Conservation (phyloP, 2,888 invertebrate species). For the Erebia ligea region DNA sequence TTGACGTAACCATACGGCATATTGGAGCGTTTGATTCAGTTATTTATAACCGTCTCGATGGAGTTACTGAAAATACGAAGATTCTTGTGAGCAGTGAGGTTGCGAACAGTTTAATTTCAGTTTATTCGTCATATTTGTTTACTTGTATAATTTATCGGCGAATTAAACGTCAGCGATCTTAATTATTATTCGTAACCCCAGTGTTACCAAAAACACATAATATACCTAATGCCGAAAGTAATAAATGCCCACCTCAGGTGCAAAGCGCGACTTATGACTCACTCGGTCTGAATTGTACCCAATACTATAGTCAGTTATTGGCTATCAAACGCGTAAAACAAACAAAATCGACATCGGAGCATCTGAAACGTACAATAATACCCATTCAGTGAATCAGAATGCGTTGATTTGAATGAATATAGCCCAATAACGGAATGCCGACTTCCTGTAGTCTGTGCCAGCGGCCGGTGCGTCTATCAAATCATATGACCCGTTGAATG, state of each 20-base stretch:
- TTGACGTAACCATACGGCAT: slow-evolving; percentile 27
- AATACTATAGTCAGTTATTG: slow-evolving; percentile 45
- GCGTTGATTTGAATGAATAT: slow-evolving; percentile 65
- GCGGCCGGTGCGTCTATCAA: slow-evolving; percentile 72
- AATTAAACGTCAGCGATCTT: slow-evolving; percentile 6
- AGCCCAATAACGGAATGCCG: slow-evolving; percentile 66
- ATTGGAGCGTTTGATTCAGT: slow-evolving; percentile 28
- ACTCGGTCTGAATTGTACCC: slow-evolving; percentile 46
- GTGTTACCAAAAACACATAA: slow-evolving; percentile 20
- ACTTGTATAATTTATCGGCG: slow-evolving; percentile 40
- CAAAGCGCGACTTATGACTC: slow-evolving; percentile 26
- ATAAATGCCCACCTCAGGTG: slow-evolving; percentile 27
- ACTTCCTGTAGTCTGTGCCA: slow-evolving; percentile 65
- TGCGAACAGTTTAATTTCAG: slow-evolving; percentile 28
- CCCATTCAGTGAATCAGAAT: slow-evolving; percentile 68
- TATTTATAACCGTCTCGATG: slow-evolving; percentile 24
- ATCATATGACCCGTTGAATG: slow-evolving; percentile 77
- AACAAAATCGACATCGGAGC: slow-evolving; percentile 59
- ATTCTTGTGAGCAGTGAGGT: slow-evolving; percentile 25
- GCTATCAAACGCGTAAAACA: slow-evolving; percentile 56
- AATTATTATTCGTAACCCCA: slow-evolving; percentile 23
- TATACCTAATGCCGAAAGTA: slow-evolving; percentile 18
- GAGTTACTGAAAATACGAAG: slow-evolving; percentile 19
- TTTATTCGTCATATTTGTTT: slow-evolving; percentile 51
- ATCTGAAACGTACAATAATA: slow-evolving; percentile 62